Evolutionary conservation across 23 tunicate genomes (phyloP), one percentile per base, ranked within the genome.

Genomic region (Ciona savignyi): DNA sequence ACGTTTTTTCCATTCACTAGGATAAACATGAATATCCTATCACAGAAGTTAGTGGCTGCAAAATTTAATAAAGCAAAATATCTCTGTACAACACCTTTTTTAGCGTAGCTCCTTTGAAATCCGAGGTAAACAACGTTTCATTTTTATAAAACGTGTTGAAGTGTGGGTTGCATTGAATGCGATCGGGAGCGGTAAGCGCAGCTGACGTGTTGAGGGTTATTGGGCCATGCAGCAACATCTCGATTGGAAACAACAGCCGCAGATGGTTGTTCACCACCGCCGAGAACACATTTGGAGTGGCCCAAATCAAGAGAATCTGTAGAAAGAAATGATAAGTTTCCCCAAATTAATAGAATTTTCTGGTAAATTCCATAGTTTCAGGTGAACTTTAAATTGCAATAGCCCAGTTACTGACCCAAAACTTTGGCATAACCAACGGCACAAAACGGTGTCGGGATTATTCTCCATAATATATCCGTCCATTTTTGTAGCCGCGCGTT

Each of bases 141-240:
- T 56, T 82, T 26, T 30, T 21, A 42, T 76, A 67, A 32, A 87
- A 87, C 25, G 30, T 49, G 25, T 80, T 48, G 68, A 80, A 87
- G 34, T 75, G 70, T 0, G 82, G 86, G 51, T 81, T 87, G 63
- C 95, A 87, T 34, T 51, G 34, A 42, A 87, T 2, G 26, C 77
- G 77, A 2, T 70, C 48, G 9, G 56, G 11, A 27, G 63, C 77
- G 28, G 63, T 30, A 0, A 2, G 51, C 6, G 76, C 25, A 3
- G 73, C 70, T 1, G 80, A 27, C 22, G 34, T 29, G 68, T 80
- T 70, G 25, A 80, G 32, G 0, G 48, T 61, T 0, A 87, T 51
- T 0, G 95, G 95, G 2, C 95, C 95, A 25, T 87, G 95, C 29
- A 87, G 21, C 24, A 87, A 62, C 86, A 87, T 76, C 25, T 87